Conservation (phyloP, 1,140 invertebrate genomes). For the Pachyrhynchus sulphureomaculatus region DNA sequence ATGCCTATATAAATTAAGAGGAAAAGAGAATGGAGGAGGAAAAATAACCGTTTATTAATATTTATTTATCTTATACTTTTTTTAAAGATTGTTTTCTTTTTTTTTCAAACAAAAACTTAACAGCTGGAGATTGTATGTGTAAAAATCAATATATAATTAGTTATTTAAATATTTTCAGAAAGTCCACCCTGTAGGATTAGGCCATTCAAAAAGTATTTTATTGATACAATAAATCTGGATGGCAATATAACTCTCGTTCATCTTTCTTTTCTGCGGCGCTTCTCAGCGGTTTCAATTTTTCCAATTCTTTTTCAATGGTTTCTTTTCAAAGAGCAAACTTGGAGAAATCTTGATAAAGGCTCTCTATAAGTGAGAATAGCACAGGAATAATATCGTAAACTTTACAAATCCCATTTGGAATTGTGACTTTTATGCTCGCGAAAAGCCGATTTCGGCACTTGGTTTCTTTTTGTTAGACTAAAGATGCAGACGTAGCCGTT, state of each 20-base stretch:
- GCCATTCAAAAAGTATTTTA: slow-evolving; percentile 12
- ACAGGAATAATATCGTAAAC: slow-evolving; percentile 53
- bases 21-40: too few species aligned
- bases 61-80: too few species aligned
- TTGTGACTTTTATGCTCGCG: slow-evolving; percentile 53
- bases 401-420: slow-evolving; percentile 54
- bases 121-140: too few species aligned
- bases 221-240: slow-evolving; percentile 36
- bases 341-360: slow-evolving; percentile 50
- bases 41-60: too few species aligned
- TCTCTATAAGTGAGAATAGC: slow-evolving; percentile 52
- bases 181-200: background rate
- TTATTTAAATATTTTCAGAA: too few species aligned
- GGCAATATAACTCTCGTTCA: slow-evolving; percentile 37
- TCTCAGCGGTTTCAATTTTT: slow-evolving; percentile 43
- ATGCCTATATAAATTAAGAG: too few species aligned
- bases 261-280: slow-evolving; percentile 29
- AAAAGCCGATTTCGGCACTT: slow-evolving; percentile 43
- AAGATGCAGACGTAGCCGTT: background rate
- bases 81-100: too few species aligned
- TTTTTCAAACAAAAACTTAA: too few species aligned
- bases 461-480: slow-evolving; percentile 42
- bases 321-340: slow-evolving; percentile 48
- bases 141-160: too few species aligned
- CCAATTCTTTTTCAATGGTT: slow-evolving; percentile 46